phyloP scores from a whole-genome alignment of 2,888 invertebrate genomes.

The Eupithecia pulchellata region DNA sequence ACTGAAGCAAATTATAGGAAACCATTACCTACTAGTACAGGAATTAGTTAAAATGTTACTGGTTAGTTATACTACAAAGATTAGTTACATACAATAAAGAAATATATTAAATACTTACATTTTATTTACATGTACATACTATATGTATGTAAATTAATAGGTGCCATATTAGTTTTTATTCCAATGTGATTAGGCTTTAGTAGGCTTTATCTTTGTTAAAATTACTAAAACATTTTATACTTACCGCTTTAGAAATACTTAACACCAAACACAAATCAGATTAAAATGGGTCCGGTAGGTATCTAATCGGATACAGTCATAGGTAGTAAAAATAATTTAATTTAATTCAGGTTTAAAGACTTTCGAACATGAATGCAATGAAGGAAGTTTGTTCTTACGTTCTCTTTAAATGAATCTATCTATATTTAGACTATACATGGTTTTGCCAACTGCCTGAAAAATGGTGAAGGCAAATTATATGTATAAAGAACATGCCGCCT shows the following conservation, averaged over 20 bases:
- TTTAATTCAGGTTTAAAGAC: too few relatives aligned
- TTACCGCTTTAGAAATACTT: constrained; percentile 17
- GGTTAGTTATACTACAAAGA: background rate
- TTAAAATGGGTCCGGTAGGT: background rate
- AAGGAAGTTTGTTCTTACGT: background rate
- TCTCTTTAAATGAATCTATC: background rate
- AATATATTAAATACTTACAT: background rate
- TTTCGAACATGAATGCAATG: background rate
- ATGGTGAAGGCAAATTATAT: background rate
- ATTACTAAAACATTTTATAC: constrained; percentile 15
- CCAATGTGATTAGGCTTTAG: constrained; percentile 21
- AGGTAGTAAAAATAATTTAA: background rate
- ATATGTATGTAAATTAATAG: background rate
- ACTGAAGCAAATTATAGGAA: background rate
- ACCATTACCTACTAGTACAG: background rate
- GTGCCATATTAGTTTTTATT: background rate
- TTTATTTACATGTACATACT: background rate
- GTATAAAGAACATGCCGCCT: background rate
- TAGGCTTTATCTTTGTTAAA: constrained; percentile 4
- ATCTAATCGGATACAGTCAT: background rate
- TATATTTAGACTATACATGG: background rate
- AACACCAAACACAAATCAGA: background rate
- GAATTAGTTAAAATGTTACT: background rate
- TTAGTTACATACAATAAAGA: background rate
- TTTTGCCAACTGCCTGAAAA: background rate